Conservation (phyloP, 2,888 invertebrate genomes). For the Desoria tigrina region DNA sequence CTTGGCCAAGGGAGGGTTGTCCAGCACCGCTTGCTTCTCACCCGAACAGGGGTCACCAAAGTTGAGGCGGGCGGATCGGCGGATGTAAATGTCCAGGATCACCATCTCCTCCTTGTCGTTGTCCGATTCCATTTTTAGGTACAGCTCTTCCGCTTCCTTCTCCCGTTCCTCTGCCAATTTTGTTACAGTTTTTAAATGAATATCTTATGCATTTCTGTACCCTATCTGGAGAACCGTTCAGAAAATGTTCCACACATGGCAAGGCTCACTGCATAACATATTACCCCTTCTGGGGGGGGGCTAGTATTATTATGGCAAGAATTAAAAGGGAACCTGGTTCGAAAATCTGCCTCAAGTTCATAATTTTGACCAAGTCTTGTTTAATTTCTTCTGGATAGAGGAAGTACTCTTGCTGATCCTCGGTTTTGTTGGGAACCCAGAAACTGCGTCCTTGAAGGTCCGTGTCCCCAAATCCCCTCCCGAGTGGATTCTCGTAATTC, state of each 20-base stretch:
- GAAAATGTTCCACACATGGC: too few relatives aligned
- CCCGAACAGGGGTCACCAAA: conserved; percentile 20
- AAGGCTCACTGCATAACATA: too few relatives aligned
- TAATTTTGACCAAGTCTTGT: conserved; percentile 20
- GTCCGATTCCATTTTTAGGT: conserved; percentile 23
- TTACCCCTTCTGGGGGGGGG: too few relatives aligned
- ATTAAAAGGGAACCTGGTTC: conserved; percentile 21
- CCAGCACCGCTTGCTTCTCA: conserved; percentile 23
- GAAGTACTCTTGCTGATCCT: not conserved
- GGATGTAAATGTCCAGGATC: conserved; percentile 22
- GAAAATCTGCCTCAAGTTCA: conserved; percentile 26
- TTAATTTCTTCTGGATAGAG: conserved; percentile 10
- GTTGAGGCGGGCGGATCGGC: conserved; percentile 17
- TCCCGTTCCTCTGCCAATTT: conserved; percentile 13
- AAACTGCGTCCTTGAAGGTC: not conserved
- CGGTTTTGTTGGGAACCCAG: too few relatives aligned
- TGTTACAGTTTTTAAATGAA: not conserved
- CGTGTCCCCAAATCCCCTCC: not conserved
- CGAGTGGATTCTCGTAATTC: too few relatives aligned
- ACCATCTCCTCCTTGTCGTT: conserved; percentile 35
- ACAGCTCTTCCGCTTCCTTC: conserved; percentile 24
- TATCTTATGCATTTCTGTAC: not conserved
- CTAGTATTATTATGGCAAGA: too few relatives aligned
- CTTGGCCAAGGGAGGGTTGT: conserved; percentile 31
- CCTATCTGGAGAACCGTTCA: too few relatives aligned